Evolutionary conservation across 2,888 invertebrate species (phyloP).

Genomic region (Drosophila neonasuta): DNA sequence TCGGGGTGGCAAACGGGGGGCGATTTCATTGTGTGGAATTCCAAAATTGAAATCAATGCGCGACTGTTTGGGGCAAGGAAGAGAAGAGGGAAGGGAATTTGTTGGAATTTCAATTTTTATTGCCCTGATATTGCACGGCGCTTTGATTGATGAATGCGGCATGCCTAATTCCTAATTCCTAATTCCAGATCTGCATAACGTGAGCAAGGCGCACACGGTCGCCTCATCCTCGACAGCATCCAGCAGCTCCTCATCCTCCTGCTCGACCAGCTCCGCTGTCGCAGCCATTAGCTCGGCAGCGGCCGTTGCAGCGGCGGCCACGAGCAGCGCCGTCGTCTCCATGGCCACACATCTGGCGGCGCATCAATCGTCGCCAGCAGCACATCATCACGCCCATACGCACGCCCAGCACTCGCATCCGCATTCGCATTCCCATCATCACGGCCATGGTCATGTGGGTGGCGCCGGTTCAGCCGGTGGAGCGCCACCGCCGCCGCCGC

Average conservation of each 20-base stretch:
- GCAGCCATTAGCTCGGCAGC: constrained; percentile 68
- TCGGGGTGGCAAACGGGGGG: background rate
- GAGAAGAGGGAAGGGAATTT: background rate
- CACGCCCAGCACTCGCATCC: constrained; percentile 21
- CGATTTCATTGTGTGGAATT: constrained; percentile 28
- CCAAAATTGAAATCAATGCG: constrained; percentile 57
- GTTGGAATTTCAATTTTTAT: constrained; percentile 57
- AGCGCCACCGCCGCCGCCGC: constrained; percentile 30
- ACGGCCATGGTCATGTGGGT: constrained; percentile 56
- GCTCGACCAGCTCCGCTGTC: constrained; percentile 66
- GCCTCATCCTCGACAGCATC: constrained; percentile 70
- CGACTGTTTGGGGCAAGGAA: background rate
- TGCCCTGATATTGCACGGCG: constrained; percentile 49
- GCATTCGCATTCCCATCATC: constrained; percentile 40
- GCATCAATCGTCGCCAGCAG: constrained; percentile 56
- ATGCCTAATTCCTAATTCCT: constrained; percentile 44
- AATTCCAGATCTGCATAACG: constrained; percentile 67
- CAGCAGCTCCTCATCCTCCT: constrained; percentile 69
- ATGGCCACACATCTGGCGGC: constrained; percentile 70
- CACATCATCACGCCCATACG: constrained; percentile 42
- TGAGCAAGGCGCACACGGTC: constrained; percentile 57
- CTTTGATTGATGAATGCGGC: constrained; percentile 71
- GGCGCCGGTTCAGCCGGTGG: constrained; percentile 28
- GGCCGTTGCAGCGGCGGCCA: constrained; percentile 47
- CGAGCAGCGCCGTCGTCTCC: constrained; percentile 61